Percentiles rank a stretch among this genome's conserved stretches.
These are phyloP conservation scores for Harmothoe impar DNA, from an alignment of 2,888 invertebrate genomes.

Conservation along the genomic window DNA sequence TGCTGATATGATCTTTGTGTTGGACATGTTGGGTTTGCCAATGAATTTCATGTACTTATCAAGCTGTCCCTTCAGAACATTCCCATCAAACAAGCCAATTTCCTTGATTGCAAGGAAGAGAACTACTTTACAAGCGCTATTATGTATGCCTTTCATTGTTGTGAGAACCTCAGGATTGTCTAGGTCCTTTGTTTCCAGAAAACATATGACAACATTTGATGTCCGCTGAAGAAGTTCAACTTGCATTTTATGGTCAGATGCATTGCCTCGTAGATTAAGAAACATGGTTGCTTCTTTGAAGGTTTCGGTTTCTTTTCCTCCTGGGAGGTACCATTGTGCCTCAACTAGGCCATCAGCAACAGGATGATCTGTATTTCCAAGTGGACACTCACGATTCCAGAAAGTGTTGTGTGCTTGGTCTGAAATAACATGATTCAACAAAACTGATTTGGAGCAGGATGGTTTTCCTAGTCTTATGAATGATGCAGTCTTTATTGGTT, in stretches of 20 bases:
- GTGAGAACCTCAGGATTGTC: not conserved
- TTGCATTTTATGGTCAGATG: not conserved
- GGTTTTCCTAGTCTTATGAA: constrained; percentile 37
- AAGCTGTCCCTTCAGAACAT: not conserved
- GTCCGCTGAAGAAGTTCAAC: not conserved
- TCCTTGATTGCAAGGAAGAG: not conserved
- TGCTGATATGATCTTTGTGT: not conserved
- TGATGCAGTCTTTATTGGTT: constrained; percentile 18
- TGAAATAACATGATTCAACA: constrained; percentile 32
- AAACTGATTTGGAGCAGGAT: not conserved
- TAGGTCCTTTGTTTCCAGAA: not conserved
- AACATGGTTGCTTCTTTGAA: constrained; percentile 40
- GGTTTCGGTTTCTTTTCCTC: not conserved
- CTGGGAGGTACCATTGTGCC: constrained; percentile 37
- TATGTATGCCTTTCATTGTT: not conserved
- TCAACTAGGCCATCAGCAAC: constrained; percentile 34
- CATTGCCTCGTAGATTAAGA: constrained; percentile 34
- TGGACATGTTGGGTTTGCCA: constrained; percentile 12
- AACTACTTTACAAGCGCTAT: not conserved
- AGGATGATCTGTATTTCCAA: not conserved
- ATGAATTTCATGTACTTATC: not conserved
- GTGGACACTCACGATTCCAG: constrained; percentile 23
- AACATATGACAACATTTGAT: constrained; percentile 33
- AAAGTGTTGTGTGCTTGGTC: constrained; percentile 7
- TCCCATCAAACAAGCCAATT: no score